A percentile compares a stretch with the other conserved stretches of the same genome.
Conservation (phyloP, 2,797 vertebrate species). For the Sparidentex hasta region DNA sequence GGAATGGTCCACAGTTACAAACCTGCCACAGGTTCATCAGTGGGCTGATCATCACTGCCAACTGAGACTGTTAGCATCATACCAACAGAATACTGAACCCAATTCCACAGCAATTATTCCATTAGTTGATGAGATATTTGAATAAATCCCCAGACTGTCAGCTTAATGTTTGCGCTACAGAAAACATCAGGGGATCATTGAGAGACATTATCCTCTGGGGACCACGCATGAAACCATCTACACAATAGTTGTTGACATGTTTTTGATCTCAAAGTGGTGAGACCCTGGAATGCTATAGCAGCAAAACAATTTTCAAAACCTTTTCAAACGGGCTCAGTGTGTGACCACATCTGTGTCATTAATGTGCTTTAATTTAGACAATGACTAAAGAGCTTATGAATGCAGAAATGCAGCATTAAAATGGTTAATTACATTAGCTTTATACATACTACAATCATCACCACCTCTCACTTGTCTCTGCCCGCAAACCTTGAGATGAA, state of each 20-base stretch:
- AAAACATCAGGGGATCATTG: too few species aligned
- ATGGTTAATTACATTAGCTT: slow-evolving; percentile 52
- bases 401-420: slow-evolving; percentile 44
- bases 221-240: too few species aligned
- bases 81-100: too few species aligned
- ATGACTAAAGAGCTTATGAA: slow-evolving; percentile 37
- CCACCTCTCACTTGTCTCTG: slow-evolving; percentile 1
- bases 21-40: too few species aligned
- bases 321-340: slow-evolving; percentile 3
- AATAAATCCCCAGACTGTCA: too few species aligned
- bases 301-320: not conserved
- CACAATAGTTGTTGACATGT: not conserved
- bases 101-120: too few species aligned
- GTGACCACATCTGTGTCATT: slow-evolving; percentile 2
- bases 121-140: too few species aligned
- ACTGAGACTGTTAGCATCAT: too few species aligned
- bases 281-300: not conserved
- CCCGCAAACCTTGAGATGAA: slow-evolving; percentile 14
- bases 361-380: slow-evolving; percentile 20
- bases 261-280: not conserved
- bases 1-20: not conserved
- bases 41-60: too few species aligned
- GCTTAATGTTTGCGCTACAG: too few species aligned
- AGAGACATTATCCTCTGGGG: not conserved
- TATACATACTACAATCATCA: slow-evolving; percentile 37